Evolutionary conservation across 2,113 vertebrate genomes (phyloP).

Genomic region (Melospiza melodia): DNA sequence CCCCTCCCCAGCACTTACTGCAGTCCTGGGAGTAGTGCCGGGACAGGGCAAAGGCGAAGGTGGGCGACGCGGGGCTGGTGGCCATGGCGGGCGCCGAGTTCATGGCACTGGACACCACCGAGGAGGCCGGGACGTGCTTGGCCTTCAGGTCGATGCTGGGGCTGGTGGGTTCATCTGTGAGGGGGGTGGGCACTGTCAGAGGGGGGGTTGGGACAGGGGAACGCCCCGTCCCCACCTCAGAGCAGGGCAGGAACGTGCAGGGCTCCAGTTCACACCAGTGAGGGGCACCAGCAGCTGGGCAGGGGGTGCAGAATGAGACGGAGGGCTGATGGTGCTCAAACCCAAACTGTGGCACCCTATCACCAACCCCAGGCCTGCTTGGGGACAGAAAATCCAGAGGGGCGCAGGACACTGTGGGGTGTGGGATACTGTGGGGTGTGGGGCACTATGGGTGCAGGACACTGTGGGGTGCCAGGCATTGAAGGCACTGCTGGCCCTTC

Average conservation of each 20-base stretch:
- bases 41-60: conserved; percentile 88
- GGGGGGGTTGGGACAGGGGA: neutral
- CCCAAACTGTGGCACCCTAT: neutral
- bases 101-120: conserved; percentile 95
- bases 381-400: neutral
- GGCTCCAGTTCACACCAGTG: neutral
- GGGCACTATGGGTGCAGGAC: no score
- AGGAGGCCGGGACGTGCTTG: conserved; percentile 93
- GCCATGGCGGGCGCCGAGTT: conserved; percentile 86
- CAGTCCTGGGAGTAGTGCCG: conserved; percentile 95
- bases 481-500: neutral
- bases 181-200: neutral
- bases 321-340: neutral
- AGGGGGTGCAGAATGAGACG: neutral
- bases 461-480: neutral
- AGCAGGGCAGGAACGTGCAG: neutral
- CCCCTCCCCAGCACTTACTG: conserved; percentile 82
- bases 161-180: conserved; percentile 93
- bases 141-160: conserved; percentile 94
- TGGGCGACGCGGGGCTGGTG: conserved; percentile 87
- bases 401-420: no score
- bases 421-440: no score
- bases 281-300: neutral
- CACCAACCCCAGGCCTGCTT: neutral
- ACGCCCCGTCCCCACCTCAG: neutral